These are phyloP conservation scores for Antedon bifida DNA, from an alignment of 35 echinoderm and acorn worm genomes.

Conservation along the genomic window DNA sequence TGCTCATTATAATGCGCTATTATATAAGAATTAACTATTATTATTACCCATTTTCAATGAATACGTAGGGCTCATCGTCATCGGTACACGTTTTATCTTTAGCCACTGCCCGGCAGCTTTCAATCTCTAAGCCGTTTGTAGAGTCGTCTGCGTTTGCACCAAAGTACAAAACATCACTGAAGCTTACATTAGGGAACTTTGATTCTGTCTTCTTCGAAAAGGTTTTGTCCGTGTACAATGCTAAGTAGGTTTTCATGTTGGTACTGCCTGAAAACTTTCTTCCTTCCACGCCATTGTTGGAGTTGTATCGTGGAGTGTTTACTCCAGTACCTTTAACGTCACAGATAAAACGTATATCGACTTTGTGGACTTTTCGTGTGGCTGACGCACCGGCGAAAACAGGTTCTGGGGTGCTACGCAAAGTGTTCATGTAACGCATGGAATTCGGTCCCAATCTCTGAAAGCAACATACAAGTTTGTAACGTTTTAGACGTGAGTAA, in stretches of 20 bases:
- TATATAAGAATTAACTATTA: too few species aligned
- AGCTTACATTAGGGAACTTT: neutral
- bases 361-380: neutral
- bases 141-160: neutral
- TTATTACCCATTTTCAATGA: neutral
- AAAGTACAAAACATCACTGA: neutral
- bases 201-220: neutral
- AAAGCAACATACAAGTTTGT: too few species aligned
- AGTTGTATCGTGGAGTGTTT: neutral
- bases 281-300: neutral
- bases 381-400: neutral
- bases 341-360: neutral
- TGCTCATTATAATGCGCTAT: too few species aligned
- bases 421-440: neutral
- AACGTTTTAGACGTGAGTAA: too few species aligned
- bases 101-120: neutral
- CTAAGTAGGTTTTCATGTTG: neutral
- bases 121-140: neutral
- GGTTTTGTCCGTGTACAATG: neutral
- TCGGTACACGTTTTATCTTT: neutral
- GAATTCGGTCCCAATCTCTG: neutral
- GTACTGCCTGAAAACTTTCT: neutral
- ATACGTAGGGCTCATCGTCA: neutral
- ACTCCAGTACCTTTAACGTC: neutral
- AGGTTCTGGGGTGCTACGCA: neutral